Base-by-base conservation (phyloP, 2,888 invertebrate genomes). In the Amphipyra berbera region DNA sequence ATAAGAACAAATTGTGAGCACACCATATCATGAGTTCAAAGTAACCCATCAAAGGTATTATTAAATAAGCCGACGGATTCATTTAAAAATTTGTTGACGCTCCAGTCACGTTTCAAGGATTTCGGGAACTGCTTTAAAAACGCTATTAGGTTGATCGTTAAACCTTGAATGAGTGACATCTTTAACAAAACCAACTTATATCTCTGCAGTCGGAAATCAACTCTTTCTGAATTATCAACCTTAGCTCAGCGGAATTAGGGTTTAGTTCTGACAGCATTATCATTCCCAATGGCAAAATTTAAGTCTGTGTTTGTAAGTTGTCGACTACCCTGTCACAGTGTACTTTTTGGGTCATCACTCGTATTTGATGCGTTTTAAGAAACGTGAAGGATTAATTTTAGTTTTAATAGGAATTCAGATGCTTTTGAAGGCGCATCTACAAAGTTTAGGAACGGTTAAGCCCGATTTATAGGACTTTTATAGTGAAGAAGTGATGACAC, bases 121-220 rank as follows among this genome's bases (percentile, higher is more conserved):
- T 94, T 93, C 85, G 87, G 89, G 91, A 93, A 93, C 92, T 85
- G 90, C 90, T 91, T 88, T 88, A 92, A 92, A 94, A 91, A 91
- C 88, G 90, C 92, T 91, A 94, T 95, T 94, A 92, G 90, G 90
- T 90, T 88, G 91, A 92, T 93, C 93, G 91, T 94, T 93, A 93
- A 94, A 94, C 89, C 92, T 88, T 90, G 90, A 91, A 92, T 91
- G 93, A 93, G 92, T 94, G 94, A 94, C 94, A 94, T 93, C 91
- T 93, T 89, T 88, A 89, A 86, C 81, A 62, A 79, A 81, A 82
- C 89, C 81, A 88, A 64, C 13, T 73, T 82, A 58, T 15, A 58
- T 15, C 47, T 41, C 46, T 78, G 50, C 68, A 44, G 21, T 44
- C 60, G 1, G 13, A 42, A 27, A 48, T 54, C 5, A 42, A 21